Conservation (phyloP, 37 sponge, comb jelly and placozoan genomes). For the Bolinopsis microptera region DNA sequence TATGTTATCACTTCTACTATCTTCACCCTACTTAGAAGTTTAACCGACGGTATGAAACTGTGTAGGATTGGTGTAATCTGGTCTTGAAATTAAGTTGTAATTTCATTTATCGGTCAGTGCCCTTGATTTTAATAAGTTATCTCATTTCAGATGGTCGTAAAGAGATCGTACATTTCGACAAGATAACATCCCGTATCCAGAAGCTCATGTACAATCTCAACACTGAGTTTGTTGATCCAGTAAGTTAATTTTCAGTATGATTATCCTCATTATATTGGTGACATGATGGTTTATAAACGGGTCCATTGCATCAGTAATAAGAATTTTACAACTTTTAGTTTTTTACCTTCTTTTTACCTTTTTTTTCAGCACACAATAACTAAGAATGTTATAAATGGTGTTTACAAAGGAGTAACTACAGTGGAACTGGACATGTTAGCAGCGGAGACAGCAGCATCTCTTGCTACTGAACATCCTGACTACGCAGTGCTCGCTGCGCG, state of each 20-base stretch:
- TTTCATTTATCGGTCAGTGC: too few species aligned
- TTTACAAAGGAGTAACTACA: slow-evolving; percentile 94
- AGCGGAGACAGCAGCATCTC: slow-evolving; percentile 96
- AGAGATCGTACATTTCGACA: slow-evolving; percentile 95
- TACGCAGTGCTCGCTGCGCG: slow-evolving; percentile 96
- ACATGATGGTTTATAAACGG: too few species aligned
- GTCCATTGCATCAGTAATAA: too few species aligned
- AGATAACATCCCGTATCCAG: slow-evolving; percentile 93
- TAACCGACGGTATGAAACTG: too few species aligned
- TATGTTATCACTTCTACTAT: too few species aligned
- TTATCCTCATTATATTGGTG: neutral
- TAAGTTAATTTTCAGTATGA: slow-evolving; percentile 65
- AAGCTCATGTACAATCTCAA: slow-evolving; percentile 96
- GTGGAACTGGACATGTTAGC: slow-evolving; percentile 98
- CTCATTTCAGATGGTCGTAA: slow-evolving; percentile 81
- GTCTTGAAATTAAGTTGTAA: too few species aligned
- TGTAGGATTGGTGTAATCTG: too few species aligned
- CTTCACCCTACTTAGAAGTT: too few species aligned
- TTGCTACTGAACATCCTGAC: slow-evolving; percentile 98
- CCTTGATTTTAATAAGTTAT: too few species aligned
- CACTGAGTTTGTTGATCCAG: slow-evolving; percentile 89
- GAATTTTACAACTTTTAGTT: neutral
- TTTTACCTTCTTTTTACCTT: neutral
- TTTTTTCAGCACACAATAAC: slow-evolving; percentile 7
- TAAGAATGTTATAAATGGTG: slow-evolving; percentile 75